Base-by-base conservation (phyloP, 1,140 invertebrate genomes). In the Latrodectus geometricus region DNA sequence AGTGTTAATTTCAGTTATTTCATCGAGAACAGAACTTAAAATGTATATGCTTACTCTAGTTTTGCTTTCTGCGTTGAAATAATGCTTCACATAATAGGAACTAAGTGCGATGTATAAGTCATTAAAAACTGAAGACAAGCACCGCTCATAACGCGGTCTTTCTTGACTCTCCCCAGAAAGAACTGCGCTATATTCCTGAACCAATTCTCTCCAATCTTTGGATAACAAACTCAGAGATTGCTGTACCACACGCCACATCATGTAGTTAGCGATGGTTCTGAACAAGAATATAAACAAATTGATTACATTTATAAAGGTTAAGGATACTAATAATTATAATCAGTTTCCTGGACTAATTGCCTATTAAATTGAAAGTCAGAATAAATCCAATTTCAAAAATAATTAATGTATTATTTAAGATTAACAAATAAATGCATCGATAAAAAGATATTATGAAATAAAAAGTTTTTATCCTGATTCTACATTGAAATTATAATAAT, bases 211-310 rank as follows among this genome's bases (percentile, higher is more conserved):
- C 61, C 61, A 65, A 12, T 65, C 61, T 15, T 11, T 65, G 4
- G 61, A 65, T 11, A 65, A 11, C n/a, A 7, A 65, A 8, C 93
- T 94, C 4, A 96, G 93, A 0, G 95, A 94, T 9, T 93, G 93
- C 0, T 93, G 93, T 0, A 95, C 93, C 0, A 94, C 94, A 52
- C 95, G 92, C 96, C 96, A 96, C 92, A 96, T 93, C 88, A 91
- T 87, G 89, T 91, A 92, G 89, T 91, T 91, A 5, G 90, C 89
- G 9, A 92, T 50, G 7, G 89, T 89, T 84, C 83, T 80, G 50
- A 0, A 4, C 73, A 52, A 20, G 15, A 17, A 11, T 74, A 84
- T 50, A 35, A n/a, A 1, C 8, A 65, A 65, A 5, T 15, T 65
- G 0, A 65, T 5, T 5, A 35, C 35, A 35, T 35, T 3, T 35